A percentile compares a stretch with the other conserved stretches of the same genome.
phyloP scores from a whole-genome alignment of 2,113 vertebrate species.

The Dipodomys stephensi region DNA sequence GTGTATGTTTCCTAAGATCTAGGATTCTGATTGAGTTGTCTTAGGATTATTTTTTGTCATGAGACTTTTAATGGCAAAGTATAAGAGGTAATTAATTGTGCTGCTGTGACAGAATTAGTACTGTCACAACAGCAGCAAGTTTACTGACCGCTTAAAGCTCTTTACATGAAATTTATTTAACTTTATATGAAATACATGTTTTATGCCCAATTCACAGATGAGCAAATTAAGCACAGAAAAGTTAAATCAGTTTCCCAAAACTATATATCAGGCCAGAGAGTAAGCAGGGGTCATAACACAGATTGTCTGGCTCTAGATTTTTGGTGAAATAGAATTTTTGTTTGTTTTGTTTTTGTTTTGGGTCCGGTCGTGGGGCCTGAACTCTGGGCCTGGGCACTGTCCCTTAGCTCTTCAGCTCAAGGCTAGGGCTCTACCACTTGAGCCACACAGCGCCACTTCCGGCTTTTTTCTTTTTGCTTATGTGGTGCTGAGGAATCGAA shows the following conservation, averaged over 20 bases:
- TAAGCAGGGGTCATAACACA: neutral
- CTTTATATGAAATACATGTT: neutral
- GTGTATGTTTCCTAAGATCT: neutral
- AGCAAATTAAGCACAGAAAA: neutral
- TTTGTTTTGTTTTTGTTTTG: too few species aligned
- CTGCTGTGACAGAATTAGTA: neutral
- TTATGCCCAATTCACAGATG: neutral
- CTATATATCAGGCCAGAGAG: neutral
- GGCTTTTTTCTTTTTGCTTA: too few species aligned
- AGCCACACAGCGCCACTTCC: too few species aligned
- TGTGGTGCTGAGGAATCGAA: too few species aligned
- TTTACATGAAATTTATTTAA: neutral
- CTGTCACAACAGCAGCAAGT: neutral
- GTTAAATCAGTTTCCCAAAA: neutral
- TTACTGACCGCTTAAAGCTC: neutral
- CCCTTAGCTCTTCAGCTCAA: too few species aligned
- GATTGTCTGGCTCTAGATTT: neutral
- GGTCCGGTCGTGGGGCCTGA: too few species aligned
- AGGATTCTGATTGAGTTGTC: neutral
- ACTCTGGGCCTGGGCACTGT: too few species aligned
- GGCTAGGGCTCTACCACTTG: too few species aligned
- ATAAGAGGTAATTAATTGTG: neutral
- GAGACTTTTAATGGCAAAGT: neutral
- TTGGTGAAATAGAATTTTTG: conserved; percentile 5
- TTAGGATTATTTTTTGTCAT: neutral